Base-by-base conservation (phyloP, 2,888 invertebrate species). In the Julus scandinavius region DNA sequence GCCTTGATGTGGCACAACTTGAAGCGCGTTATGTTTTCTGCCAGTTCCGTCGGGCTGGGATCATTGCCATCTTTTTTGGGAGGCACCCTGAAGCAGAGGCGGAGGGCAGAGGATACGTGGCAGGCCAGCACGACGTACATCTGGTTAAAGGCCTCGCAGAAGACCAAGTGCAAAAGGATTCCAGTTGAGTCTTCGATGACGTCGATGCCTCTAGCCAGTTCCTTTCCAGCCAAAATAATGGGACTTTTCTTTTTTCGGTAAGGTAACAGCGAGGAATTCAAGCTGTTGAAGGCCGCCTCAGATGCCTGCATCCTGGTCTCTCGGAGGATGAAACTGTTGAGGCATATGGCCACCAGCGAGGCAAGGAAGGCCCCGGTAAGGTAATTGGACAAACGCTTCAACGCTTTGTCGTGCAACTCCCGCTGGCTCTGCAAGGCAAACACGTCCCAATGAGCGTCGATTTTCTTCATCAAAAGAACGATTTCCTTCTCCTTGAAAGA, bases 141-240 rank as follows among this genome's bases (percentile, higher is more conserved):
- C n/a, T 63, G 63, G n/a, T 63, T 63, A n/a, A 63, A 63, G 63
- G 63, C 63, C 17, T 63, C 63, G 63, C 63, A 63, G 63, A 63
- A 63, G n/a, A 63, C 6, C 63, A 63, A 20, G 63, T 63, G 63
- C 63, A 63, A 63, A 17, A 63, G 20, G n/a, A 63, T 63, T 17
- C 63, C 63, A 5, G 63, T 20, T 17, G 63, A 3, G 7, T 63
- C 63, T 5, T 63, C n/a, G 63, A 63, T 63, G 63, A 63, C 63
- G n/a, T 63, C 63, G 63, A 63, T 63, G n/a, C 63, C 63, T n/a
- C n/a, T 63, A 17, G 63, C n/a, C 63, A 63, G 4, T 5, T 63
- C 63, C n/a, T 63, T 63, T 2, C 63, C 17, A 20, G 63, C n/a
- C 2, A 63, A 3, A n/a, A 63, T n/a, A 17, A 63, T 63, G 17